Percentiles rank a stretch among this genome's conserved stretches.
Evolutionary conservation across 2,797 vertebrate species (phyloP).

Genomic region (Pyrocephalus nanus): DNA sequence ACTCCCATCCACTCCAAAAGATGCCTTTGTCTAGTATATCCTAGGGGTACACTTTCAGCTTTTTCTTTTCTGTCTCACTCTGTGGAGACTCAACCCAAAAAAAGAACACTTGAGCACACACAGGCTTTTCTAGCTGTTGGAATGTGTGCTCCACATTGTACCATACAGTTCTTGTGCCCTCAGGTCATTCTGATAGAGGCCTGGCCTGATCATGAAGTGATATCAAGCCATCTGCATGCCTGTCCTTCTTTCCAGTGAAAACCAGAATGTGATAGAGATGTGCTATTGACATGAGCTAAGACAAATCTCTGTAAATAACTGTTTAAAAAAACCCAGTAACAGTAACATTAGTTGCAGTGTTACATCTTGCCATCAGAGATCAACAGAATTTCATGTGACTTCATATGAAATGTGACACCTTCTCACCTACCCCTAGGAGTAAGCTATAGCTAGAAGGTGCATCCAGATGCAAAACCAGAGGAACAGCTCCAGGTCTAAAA

Average conservation of each 20-base stretch:
- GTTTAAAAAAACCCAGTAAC: neutral
- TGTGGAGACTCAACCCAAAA: neutral
- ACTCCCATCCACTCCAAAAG: neutral
- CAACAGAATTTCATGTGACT: neutral
- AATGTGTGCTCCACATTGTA: neutral
- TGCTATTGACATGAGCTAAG: neutral
- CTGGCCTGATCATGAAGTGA: neutral
- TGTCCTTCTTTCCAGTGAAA: neutral
- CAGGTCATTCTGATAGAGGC: neutral
- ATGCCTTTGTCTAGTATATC: neutral
- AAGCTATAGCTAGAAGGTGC: neutral
- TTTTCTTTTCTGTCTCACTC: neutral
- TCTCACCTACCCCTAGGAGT: neutral
- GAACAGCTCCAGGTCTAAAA: neutral
- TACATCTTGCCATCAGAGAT: neutral
- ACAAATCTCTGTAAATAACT: neutral
- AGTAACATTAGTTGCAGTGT: neutral
- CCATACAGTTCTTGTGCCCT: neutral
- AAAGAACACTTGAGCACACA: neutral
- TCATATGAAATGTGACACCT: neutral
- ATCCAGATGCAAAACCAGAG: neutral
- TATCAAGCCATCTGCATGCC: neutral
- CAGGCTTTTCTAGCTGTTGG: neutral
- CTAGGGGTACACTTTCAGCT: neutral
- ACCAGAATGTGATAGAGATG: neutral